Evolutionary conservation across 2,113 vertebrate genomes (phyloP), one percentile per base, ranked within the genome.

Genomic region (Choloepus hoffmanni): DNA sequence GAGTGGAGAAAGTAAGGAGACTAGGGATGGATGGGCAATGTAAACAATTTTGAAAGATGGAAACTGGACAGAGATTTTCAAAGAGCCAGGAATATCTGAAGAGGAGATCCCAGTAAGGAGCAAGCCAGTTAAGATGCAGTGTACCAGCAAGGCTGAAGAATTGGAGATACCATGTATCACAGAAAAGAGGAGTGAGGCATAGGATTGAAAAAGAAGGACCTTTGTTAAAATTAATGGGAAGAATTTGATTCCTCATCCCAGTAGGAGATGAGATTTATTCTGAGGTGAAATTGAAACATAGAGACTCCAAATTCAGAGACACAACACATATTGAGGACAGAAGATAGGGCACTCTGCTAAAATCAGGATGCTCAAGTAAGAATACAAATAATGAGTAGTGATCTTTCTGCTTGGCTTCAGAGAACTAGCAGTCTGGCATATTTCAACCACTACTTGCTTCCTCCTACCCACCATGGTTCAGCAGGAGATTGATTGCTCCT

Each of bases 21-120:
- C 21, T 84, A 15, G 83, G 89, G 48, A 60, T 86, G 36, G 67
- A 16, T 53, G 81, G n/a, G 65, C 65, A 40, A 6, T 78, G 72
- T 48, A n/a, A 95, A 48, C 73, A 79, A 92, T 89, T 89, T 85
- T 92, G 72, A 60, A 87, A 96, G 50, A 77, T 83, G 33, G 84
- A 87, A 90, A 63, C 30, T 79, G 16, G 48, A 26, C 95, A n/a
- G 70, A 68, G 21, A n/a, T 77, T 96, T 94, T 88, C 70, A 65
- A 13, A 28, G 70, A 82, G 24, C 70, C 43, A 4, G 43, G 40
- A 43, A 4, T 73, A 40, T 18, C 70, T n/a, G 12, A 93, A 70
- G 60, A 96, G 60, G 55, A 77, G 24, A 60, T 92, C 78, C 76
- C 36, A 85, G 16, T 90, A 90, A 73, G 65, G 67, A 91, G 23